Evolutionary conservation across 2,113 vertebrate species (phyloP), one percentile per base, ranked within the genome.

Genomic region (Rissa tridactyla): DNA sequence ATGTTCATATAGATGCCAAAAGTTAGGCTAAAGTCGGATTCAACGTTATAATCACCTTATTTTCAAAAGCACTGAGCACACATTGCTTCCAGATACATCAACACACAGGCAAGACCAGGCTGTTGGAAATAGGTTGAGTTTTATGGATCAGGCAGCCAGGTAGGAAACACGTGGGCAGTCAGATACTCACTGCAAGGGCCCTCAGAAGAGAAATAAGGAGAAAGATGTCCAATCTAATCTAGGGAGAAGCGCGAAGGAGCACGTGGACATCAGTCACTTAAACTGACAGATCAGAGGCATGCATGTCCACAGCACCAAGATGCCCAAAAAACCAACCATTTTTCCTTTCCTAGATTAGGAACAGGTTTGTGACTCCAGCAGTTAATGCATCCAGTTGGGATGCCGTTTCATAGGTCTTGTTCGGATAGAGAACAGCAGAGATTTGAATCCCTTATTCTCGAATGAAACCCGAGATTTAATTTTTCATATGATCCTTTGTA

Each of bases 251-350:
- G 25, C 2, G 25, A 76, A 78, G 27, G 18, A 66, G 32, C 29
- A 46, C 2, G 4, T 29, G 46, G 10, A 81, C 12, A n/a, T 72
- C n/a, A 76, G 44, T 66, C 42, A 18, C 13, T 68, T 71, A 55
- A 73, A 46, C 36, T n/a, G 61, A 34, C 16, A 65, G 65, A 34
- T 58, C 20, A 76, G 51, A 79, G 12, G 5, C 7, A n/a, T 9
- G 3, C 10, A 34, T 40, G 13, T 64, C 38, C 78, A 85, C 65
- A 66, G 14, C 26, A 68, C 23, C 18, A 30, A 29, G 40, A 40
- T 19, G 44, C 21, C 6, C n/a, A 2, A 68, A 88, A 66, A 25
- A 0, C 0, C 18, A 61, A 14, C 6, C 0, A 0, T 3, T 71
- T 81, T 78, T 47, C 12, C 16, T 84, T 87, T 76, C 18, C 12